Evolutionary conservation across 2,113 vertebrate genomes (phyloP).

Genomic region (Barbus barbus): DNA sequence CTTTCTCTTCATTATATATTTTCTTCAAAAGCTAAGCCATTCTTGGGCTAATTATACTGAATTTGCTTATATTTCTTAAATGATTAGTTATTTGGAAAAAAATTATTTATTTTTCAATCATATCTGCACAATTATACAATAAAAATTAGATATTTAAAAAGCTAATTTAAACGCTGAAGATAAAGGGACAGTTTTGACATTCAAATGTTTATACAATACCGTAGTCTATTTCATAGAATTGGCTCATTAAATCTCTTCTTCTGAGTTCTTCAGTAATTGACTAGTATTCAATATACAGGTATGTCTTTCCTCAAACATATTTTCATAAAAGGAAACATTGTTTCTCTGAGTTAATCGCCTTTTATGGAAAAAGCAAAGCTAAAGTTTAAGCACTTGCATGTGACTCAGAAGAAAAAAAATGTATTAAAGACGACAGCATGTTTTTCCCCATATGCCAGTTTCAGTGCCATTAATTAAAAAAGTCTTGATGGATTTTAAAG

Average conservation of each 20-base stretch:
- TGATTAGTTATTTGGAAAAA: too few relatives aligned
- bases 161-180: neutral
- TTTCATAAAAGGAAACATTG: neutral
- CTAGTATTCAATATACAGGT: neutral
- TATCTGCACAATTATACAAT: neutral
- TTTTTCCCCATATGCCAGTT: neutral
- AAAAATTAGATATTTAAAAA: neutral
- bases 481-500: constrained; percentile 10
- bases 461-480: neutral
- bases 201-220: neutral
- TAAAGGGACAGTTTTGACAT: neutral
- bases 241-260: neutral
- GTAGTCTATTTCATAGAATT: neutral
- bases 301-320: neutral
- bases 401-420: neutral
- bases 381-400: constrained; percentile 12
- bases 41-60: neutral
- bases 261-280: neutral
- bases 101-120: neutral
- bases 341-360: constrained; percentile 1
- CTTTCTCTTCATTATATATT: neutral
- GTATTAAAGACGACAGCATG: neutral
- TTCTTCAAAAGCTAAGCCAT: neutral
- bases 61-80: neutral
- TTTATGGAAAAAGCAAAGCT: neutral